Percentiles rank a stretch among this genome's conserved stretches.
These are phyloP conservation scores for Phocoena sinus DNA, from an alignment of 2,113 vertebrate species.

Conservation along the genomic window DNA sequence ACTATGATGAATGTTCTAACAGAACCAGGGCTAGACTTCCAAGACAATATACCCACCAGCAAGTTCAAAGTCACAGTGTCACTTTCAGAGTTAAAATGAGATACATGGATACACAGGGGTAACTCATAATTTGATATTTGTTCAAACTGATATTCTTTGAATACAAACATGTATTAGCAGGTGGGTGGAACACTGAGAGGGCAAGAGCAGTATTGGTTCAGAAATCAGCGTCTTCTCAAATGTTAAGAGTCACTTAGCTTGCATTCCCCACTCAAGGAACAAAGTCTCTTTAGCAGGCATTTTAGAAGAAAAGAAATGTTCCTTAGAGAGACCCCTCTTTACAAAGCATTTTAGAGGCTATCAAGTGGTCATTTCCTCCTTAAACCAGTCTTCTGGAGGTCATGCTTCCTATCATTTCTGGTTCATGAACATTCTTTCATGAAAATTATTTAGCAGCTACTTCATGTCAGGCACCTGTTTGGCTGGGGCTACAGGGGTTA, in stretches of 20 bases:
- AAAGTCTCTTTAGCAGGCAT: background rate
- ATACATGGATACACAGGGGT: background rate
- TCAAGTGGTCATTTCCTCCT: background rate
- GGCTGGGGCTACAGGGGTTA: background rate
- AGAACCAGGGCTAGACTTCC: background rate
- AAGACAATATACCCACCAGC: background rate
- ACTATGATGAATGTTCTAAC: background rate
- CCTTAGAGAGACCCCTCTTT: background rate
- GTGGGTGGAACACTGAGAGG: background rate
- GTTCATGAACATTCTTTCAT: background rate
- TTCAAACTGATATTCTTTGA: background rate
- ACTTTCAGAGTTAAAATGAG: background rate
- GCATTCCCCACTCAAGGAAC: background rate
- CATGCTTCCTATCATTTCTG: background rate
- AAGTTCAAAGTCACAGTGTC: background rate
- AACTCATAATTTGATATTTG: background rate
- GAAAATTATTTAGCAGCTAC: background rate
- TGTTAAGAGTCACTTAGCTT: background rate
- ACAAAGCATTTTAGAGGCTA: background rate
- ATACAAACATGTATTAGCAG: background rate
- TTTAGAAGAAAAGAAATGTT: background rate
- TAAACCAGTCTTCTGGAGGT: background rate
- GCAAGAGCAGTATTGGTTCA: background rate
- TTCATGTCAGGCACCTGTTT: background rate
- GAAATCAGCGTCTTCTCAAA: background rate